Evolutionary conservation across 2,888 invertebrate genomes (phyloP).

Genomic region (Tetanocera ferruginea): DNA sequence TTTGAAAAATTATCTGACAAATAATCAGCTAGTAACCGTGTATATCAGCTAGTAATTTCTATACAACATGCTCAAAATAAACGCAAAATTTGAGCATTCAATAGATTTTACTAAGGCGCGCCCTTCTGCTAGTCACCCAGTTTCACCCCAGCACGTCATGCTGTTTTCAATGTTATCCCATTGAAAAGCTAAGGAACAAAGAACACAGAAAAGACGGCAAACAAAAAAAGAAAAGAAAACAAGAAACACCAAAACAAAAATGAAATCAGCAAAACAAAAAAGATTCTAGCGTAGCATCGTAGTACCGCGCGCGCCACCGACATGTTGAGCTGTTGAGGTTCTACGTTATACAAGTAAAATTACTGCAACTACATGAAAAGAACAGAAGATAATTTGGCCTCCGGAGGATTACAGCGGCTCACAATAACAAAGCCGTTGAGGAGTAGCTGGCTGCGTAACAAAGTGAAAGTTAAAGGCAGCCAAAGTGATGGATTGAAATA

Average conservation of each 20-base stretch:
- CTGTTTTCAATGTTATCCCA: neutral
- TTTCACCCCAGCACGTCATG: neutral
- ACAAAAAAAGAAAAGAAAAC: neutral
- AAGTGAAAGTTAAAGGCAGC: conserved; percentile 8
- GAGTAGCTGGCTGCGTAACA: neutral
- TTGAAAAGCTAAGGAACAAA: neutral
- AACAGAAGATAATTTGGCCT: conserved; percentile 18
- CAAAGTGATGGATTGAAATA: conserved; percentile 5
- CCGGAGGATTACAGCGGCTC: conserved; percentile 9
- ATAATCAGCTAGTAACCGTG: no score
- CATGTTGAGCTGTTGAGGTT: neutral
- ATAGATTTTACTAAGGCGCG: no score
- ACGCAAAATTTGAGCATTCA: no score
- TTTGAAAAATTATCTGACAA: no score
- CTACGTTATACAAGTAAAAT: neutral
- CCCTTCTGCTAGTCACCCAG: no score
- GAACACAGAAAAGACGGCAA: neutral
- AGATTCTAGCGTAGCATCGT: neutral
- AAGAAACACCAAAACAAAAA: neutral
- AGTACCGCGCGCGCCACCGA: neutral
- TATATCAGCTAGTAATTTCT: no score
- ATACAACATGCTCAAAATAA: no score
- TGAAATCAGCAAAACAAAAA: neutral
- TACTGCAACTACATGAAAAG: no score
- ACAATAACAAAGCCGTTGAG: conserved; percentile 1